Evolutionary conservation across 2,888 invertebrate genomes (phyloP), one percentile per base, ranked within the genome.

Genomic region (Apomyelois bistriatella): DNA sequence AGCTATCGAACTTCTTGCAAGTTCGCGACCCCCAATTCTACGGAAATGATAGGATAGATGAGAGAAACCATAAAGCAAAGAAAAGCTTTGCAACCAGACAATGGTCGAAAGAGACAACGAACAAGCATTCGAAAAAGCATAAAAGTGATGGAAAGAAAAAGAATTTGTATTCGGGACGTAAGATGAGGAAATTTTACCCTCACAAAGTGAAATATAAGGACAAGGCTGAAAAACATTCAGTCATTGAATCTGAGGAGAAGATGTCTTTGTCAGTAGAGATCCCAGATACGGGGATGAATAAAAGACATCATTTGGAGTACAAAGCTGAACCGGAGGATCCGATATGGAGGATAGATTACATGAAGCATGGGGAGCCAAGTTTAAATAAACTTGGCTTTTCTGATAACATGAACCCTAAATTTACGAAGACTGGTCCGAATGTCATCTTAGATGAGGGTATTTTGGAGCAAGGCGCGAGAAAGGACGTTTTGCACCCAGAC

Each of bases 151-250:
- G 57, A 1, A 70, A 74, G 51, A 58, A 62, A 7, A 69, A 73
- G 0, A 50, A 75, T 0, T 48, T 76, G 0, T 79, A 72, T 61
- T 70, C 53, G 37, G 72, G 76, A 0, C 63, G 78, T n/a, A 88
- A 82, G 64, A 85, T 86, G 0, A 64, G 79, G 1, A 88, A 86
- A 42, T 89, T 84, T 58, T 89, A 85, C 46, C 89, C 89, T 0
- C 88, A 87, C 64, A 89, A 87, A 57, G 73, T 83, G n/a, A 88
- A 88, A 53, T 79, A 85, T 50, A 85, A 80, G 37, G 85, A 85
- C 41, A 82, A 81, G 53, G 30, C 10, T 4, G 56, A 51, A 0
- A 69, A 64, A 51, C 60, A 58, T 1, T 73, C 71, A 35, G 64
- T 55, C 0, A 79, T 82, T 35, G 74, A 78, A 36, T 78, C 82